phyloP scores from a whole-genome alignment of 2,888 invertebrate genomes.

The Pediacus dermestoides region DNA sequence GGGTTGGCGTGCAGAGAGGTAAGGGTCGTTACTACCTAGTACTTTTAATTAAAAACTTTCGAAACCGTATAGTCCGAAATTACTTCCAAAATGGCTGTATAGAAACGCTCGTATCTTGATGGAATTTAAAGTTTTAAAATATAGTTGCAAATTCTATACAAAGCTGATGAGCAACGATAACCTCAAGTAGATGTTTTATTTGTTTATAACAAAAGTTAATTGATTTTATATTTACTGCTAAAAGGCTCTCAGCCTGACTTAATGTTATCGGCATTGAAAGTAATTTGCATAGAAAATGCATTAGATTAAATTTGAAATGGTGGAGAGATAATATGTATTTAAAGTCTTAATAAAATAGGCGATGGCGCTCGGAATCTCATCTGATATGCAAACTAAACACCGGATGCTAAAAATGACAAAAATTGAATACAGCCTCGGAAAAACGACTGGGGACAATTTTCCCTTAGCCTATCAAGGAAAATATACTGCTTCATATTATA shows the following conservation, averaged over 20 bases:
- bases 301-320: constrained; percentile 6
- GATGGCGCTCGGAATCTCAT: constrained; percentile 34
- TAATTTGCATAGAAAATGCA: constrained; percentile 3
- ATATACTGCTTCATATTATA: no score
- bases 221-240: no score
- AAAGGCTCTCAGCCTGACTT: no score
- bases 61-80: constrained; percentile 4
- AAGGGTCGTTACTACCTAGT: constrained; percentile 1
- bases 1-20: background rate
- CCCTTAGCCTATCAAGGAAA: no score
- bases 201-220: no score
- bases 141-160: no score
- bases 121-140: no score
- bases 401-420: constrained; percentile 45
- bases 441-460: no score
- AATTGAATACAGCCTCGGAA: constrained; percentile 29
- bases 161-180: no score
- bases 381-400: constrained; percentile 46
- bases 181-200: no score
- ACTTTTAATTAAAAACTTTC: constrained; percentile 7
- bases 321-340: constrained; percentile 26
- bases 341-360: constrained; percentile 38
- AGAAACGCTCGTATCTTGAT: background rate
- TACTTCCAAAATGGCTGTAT: constrained; percentile 1
- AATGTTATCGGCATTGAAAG: constrained; percentile 2